Evolutionary conservation across 1,140 invertebrate genomes (phyloP).

Genomic region (Saccostrea glomerata): DNA sequence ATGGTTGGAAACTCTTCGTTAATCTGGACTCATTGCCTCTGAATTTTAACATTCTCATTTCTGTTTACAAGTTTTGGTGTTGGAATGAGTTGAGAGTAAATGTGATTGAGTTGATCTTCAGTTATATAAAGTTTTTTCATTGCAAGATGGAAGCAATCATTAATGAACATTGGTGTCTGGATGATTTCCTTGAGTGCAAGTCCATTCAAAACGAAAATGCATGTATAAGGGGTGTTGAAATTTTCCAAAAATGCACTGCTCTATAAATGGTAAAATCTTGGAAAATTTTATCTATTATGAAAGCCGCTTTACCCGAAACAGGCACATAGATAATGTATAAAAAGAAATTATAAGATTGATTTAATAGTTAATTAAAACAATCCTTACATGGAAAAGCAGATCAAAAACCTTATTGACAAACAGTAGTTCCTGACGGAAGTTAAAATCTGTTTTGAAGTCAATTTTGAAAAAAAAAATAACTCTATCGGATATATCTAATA

Average conservation of each 20-base stretch:
- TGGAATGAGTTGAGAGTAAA: constrained; percentile 49
- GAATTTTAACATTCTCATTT: constrained; percentile 36
- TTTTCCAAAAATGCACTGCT: constrained; percentile 53
- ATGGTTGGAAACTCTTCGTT: constrained; percentile 44
- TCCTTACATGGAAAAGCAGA: no score
- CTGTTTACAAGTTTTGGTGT: constrained; percentile 45
- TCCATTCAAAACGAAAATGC: constrained; percentile 35
- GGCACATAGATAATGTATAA: no score
- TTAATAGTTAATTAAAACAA: no score
- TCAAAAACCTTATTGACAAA: no score
- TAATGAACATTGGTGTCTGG: constrained; percentile 49
- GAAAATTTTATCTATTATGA: no score
- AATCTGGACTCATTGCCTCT: constrained; percentile 44
- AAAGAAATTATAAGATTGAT: no score
- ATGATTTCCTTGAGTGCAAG: constrained; percentile 8
- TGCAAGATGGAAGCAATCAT: constrained; percentile 46
- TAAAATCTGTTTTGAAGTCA: no score
- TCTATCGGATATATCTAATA: no score
- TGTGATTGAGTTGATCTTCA: constrained; percentile 42
- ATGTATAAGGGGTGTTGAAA: constrained; percentile 43
- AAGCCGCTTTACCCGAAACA: no score
- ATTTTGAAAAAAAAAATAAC: no score
- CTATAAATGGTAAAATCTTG: constrained; percentile 30
- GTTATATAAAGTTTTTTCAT: constrained; percentile 39
- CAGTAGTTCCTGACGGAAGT: no score